Conservation (phyloP, 1,140 invertebrate genomes). For the Rhynchophorus ferrugineus region DNA sequence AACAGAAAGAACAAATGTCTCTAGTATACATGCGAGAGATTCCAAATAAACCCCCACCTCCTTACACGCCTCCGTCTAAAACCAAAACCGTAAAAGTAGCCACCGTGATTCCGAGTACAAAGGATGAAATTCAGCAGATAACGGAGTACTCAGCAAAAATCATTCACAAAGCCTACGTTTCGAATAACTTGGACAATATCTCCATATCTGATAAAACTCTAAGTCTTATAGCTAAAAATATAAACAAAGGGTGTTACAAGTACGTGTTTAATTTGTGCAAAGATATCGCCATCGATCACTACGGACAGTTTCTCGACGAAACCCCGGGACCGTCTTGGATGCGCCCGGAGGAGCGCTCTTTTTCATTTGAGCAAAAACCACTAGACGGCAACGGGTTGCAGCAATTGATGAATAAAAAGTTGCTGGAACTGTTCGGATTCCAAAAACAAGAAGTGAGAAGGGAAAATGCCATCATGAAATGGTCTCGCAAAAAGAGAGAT, state of each 20-base stretch:
- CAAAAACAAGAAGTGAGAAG: constrained; percentile 44
- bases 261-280: constrained; percentile 61
- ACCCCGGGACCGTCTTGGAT: constrained; percentile 49
- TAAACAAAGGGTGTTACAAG: constrained; percentile 41
- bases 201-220: constrained; percentile 39
- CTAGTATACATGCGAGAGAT: constrained; percentile 55
- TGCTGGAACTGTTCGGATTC: constrained; percentile 50
- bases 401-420: constrained; percentile 47
- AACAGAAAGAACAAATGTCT: constrained; percentile 47
- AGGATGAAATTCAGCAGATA: constrained; percentile 44
- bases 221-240: constrained; percentile 32
- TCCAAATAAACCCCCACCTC: constrained; percentile 65
- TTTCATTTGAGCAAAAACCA: constrained; percentile 40
- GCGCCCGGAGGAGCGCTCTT: constrained; percentile 40
- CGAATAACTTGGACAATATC: constrained; percentile 40
- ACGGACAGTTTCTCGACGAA: constrained; percentile 41
- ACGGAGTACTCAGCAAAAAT: constrained; percentile 42
- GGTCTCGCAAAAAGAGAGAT: constrained; percentile 62
- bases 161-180: constrained; percentile 42
- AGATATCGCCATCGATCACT: constrained; percentile 51
- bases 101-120: constrained; percentile 41
- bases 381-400: constrained; percentile 42
- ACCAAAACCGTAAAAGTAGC: constrained; percentile 33
- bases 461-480: constrained; percentile 55
- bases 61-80: constrained; percentile 53